A percentile compares a stretch with the other conserved stretches of the same genome.
These are phyloP conservation scores for Lasius fuliginosus DNA, from an alignment of 2,888 invertebrate species.

Conservation along the genomic window DNA sequence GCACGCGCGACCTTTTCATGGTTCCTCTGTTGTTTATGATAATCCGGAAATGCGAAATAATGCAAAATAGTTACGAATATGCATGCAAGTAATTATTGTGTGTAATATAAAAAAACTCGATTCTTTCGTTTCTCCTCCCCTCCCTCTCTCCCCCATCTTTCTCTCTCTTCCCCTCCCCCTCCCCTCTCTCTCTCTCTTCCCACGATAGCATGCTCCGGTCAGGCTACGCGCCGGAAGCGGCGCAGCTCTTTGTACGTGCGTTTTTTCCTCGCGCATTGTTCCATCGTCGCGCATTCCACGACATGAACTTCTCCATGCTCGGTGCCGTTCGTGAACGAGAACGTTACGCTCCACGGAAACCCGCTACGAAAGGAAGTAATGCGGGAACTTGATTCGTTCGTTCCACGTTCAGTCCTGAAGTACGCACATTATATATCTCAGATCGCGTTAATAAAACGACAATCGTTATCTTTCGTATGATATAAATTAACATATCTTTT, in stretches of 20 bases:
- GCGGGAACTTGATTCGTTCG: not conserved
- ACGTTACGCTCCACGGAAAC: conserved; percentile 44
- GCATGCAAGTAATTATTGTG: conserved; percentile 75
- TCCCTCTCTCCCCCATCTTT: not conserved
- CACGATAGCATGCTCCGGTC: conserved; percentile 63
- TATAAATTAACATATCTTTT: not conserved
- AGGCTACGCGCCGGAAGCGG: conserved; percentile 69
- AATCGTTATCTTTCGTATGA: not conserved
- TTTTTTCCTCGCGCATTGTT: conserved; percentile 70
- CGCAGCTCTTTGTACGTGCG: conserved; percentile 31
- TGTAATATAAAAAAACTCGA: conserved; percentile 77
- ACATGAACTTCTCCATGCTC: conserved; percentile 55
- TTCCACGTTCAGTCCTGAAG: not conserved
- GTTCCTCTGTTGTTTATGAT: not conserved
- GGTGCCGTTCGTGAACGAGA: conserved; percentile 49
- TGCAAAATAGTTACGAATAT: conserved; percentile 56
- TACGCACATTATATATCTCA: not conserved
- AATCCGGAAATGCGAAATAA: conserved; percentile 76
- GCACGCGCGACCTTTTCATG: conserved; percentile 1
- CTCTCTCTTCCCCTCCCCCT: conserved; percentile 49
- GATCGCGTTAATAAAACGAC: not conserved
- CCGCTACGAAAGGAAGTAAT: not conserved
- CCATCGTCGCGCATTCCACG: conserved; percentile 65
- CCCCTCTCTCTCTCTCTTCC: conserved; percentile 63
- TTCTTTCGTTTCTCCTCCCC: not conserved